Conservation (phyloP, 2,888 invertebrate genomes). For the Scaptomyza tumidula region DNA sequence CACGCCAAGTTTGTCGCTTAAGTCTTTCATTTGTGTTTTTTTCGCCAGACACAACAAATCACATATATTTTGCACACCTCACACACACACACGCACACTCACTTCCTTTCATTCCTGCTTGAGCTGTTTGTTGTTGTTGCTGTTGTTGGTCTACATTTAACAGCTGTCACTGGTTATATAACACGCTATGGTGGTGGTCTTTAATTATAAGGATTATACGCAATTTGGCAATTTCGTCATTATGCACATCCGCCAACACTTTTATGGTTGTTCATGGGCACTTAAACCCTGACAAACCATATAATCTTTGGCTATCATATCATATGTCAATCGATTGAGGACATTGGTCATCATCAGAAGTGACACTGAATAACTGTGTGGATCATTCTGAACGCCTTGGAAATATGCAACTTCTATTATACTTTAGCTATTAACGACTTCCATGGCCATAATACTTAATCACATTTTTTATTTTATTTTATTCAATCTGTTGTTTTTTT, state of each 20-base stretch:
- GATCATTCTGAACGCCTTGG: slow-evolving; percentile 24
- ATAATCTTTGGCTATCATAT: slow-evolving; percentile 3
- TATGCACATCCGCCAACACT: slow-evolving; percentile 62
- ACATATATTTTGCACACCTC: slow-evolving; percentile 41
- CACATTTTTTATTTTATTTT: slow-evolving; percentile 1
- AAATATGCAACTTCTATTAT: slow-evolving; percentile 40
- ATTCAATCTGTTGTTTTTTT: background rate
- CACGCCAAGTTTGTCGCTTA: slow-evolving; percentile 73
- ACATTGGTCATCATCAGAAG: slow-evolving; percentile 29
- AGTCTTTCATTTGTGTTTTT: slow-evolving; percentile 68
- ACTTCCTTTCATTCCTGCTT: slow-evolving; percentile 72
- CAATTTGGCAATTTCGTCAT: slow-evolving; percentile 55
- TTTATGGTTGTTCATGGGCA: slow-evolving; percentile 17
- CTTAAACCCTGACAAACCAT: slow-evolving; percentile 1
- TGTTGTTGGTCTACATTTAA: slow-evolving; percentile 43
- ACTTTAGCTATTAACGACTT: slow-evolving; percentile 14
- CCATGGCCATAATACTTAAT: slow-evolving; percentile 29
- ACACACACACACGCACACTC: slow-evolving; percentile 40
- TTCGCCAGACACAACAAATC: slow-evolving; percentile 46
- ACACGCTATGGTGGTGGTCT: slow-evolving; percentile 47
- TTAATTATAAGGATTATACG: slow-evolving; percentile 73
- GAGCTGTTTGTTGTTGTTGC: slow-evolving; percentile 7
- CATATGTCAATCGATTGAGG: slow-evolving; percentile 25
- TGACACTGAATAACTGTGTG: slow-evolving; percentile 32
- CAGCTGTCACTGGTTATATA: slow-evolving; percentile 44